phyloP scores from a whole-genome alignment of 2,888 invertebrate genomes.

The Caenorhabditis japonica region DNA sequence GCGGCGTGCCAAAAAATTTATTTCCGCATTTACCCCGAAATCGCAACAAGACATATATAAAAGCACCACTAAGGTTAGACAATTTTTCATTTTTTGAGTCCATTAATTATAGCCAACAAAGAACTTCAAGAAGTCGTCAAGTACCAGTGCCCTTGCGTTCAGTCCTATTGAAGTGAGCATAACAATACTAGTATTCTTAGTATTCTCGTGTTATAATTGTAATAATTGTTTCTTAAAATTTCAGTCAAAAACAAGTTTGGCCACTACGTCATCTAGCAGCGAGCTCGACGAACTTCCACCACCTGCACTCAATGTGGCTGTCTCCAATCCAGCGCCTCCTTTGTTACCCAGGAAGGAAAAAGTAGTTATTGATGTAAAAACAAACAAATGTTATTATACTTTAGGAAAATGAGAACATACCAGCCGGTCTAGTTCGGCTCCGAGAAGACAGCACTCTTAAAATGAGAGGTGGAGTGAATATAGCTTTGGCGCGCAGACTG shows the following conservation, averaged over 20 bases:
- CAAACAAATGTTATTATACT: neutral
- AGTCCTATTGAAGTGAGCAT: constrained; percentile 20
- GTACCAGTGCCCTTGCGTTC: constrained; percentile 54
- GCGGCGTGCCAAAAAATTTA: constrained; percentile 61
- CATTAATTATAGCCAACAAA: constrained; percentile 5
- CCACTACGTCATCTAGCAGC: constrained; percentile 48
- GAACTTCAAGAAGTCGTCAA: constrained; percentile 51
- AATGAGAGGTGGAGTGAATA: constrained; percentile 54
- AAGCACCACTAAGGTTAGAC: constrained; percentile 18
- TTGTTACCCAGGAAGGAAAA: constrained; percentile 24
- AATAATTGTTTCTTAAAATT: constrained; percentile 12
- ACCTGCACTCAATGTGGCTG: constrained; percentile 48
- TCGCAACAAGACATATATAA: constrained; percentile 55
- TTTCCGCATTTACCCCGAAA: constrained; percentile 61
- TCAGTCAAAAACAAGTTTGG: constrained; percentile 26
- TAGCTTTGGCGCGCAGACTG: constrained; percentile 42
- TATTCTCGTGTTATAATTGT: neutral
- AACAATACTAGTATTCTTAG: too few species aligned
- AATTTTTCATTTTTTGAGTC: neutral
- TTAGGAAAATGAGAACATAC: constrained; percentile 35
- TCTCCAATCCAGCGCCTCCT: constrained; percentile 30
- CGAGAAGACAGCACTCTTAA: constrained; percentile 53
- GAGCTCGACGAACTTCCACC: constrained; percentile 50
- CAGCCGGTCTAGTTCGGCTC: constrained; percentile 54
- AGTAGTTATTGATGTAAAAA: neutral